Evolutionary conservation across 2,113 vertebrate species (phyloP), one percentile per base, ranked within the genome.

Genomic region (Toxotes jaculatrix): DNA sequence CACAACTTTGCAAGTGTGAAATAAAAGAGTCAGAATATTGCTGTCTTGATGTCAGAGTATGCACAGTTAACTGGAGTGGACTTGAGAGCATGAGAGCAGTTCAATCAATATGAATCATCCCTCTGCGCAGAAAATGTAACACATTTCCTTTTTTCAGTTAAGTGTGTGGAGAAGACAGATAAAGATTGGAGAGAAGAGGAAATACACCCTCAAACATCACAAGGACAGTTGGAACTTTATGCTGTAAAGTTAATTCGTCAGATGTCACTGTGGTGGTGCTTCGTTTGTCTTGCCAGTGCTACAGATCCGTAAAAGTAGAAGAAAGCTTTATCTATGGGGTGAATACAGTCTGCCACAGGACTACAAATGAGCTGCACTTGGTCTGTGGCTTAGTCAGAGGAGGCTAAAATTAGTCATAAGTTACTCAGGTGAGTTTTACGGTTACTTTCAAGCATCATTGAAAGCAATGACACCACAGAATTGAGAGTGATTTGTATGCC

Each of bases 81-180:
- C 49, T 55, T 38, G 21, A 82, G 42, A 19, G 12, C 42, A 11
- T 13, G 14, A 63, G 36, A 55, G 64, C 14, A 21, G 67, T 66
- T 81, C 34, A 67, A 67, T 61, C 21, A 32, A 60, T 42, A 27
- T 63, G 63, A 84, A 62, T 74, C 75, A 84, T 68, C 62, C 21
- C 3, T 23, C 49, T 60, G n/a, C 42, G 40, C 6, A 47, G 16
- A 67, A 14, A 23, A 12, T 17, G 47, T 14, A 17, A 40, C 45
- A 61, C 19, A 10, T 82, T 79, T 74, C 17, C 31, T 60, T 31
- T 53, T 70, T 14, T 40, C 38, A 45, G 21, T 17, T 43, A 51
- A 7, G 49, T 71, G 53, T 16, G n/a, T 13, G 12, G 23, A 74
- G 40, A 47, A 68, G 21, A n/a, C 21, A 17, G 19, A 57, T 42